Base-by-base conservation (phyloP, 2,113 vertebrate species). In the Malurus alboscapulatus region DNA sequence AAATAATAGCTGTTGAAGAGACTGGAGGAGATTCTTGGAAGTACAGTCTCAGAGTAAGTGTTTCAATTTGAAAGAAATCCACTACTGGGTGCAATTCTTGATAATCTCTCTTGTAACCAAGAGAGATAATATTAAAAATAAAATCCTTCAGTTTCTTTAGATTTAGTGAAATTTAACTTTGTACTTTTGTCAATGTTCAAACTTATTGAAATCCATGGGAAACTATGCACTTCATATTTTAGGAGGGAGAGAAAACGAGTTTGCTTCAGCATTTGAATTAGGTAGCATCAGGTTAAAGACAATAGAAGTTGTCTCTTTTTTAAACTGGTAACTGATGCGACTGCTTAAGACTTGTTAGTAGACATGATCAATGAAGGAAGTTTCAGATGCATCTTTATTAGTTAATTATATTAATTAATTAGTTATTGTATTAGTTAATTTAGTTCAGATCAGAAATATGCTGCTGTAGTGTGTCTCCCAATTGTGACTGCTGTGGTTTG, bases 1-100 rank as follows among this genome's bases (percentile, higher is more conserved):
- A 67, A 97, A 97, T 97, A 63, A 72, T 59, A 98, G 98, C 98
- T 96, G 99, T 98, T 72, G 99, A 99, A 97, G 99, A 99, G 97
- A 98, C 98, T 21, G 99, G 99, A 94, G 99, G 99, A 32, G 99
- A 99, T 97, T 99, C 99, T 71, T 99, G 99, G 99, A 99, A 99
- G 95, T 99, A 99, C 93, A 99, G 99, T 97, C 97, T 99, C 55
- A 97, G 99, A 97, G 99, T 99, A 97, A 98, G 98, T 98, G 38
- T 89, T 91, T 72, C 11, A 18, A 0, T 82, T 79, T 62, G 22
- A 80, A 77, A 74, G 34, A 92, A 93, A 83, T 34, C 1, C 21
- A 6, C 68, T 61, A 14, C 14, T 88, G 5, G 14, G 83, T 82
- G 12, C 42, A 11, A 57, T 94, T 85, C 21, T 84, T 40, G 9